Conservation (phyloP, 2,888 invertebrate species). For the Latheticus oryzae region DNA sequence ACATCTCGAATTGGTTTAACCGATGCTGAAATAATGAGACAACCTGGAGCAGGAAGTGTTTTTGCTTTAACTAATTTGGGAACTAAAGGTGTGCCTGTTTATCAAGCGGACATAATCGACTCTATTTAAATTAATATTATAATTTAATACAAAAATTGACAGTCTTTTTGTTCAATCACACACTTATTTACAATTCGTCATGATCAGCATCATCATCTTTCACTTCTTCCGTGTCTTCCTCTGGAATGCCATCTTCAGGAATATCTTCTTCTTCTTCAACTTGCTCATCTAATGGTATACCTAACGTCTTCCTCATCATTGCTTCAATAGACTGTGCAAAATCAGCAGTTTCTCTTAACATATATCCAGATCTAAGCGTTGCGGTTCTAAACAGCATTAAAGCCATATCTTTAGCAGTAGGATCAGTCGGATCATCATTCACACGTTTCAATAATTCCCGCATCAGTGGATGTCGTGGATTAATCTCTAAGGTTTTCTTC, state of each 20-base stretch:
- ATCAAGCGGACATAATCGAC: conserved; percentile 37
- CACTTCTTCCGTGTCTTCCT: conserved; percentile 63
- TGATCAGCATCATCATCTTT: conserved; percentile 63
- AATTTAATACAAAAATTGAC: conserved; percentile 51
- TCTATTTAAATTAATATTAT: conserved; percentile 27
- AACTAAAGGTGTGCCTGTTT: conserved; percentile 50
- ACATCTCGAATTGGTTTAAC: conserved; percentile 59
- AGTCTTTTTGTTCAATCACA: conserved; percentile 49
- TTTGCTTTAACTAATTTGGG: conserved; percentile 52
- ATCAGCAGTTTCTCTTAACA: conserved; percentile 85
- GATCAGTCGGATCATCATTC: conserved; percentile 80
- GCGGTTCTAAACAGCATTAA: conserved; percentile 92
- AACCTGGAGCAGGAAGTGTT: conserved; percentile 64
- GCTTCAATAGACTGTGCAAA: conserved; percentile 92
- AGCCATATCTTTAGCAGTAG: conserved; percentile 85
- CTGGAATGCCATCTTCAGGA: conserved; percentile 64
- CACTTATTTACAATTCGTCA: conserved; percentile 71
- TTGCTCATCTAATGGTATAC: conserved; percentile 80
- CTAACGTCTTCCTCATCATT: conserved; percentile 86
- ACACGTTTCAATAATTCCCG: conserved; percentile 89
- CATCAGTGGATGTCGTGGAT: conserved; percentile 96
- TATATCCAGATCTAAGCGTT: conserved; percentile 93
- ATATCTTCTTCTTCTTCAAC: conserved; percentile 65
- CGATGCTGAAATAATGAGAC: conserved; percentile 47
- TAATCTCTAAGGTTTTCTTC: conserved; percentile 97